Conservation (phyloP, 1,140 invertebrate genomes). For the Sminthurides bifidus region DNA sequence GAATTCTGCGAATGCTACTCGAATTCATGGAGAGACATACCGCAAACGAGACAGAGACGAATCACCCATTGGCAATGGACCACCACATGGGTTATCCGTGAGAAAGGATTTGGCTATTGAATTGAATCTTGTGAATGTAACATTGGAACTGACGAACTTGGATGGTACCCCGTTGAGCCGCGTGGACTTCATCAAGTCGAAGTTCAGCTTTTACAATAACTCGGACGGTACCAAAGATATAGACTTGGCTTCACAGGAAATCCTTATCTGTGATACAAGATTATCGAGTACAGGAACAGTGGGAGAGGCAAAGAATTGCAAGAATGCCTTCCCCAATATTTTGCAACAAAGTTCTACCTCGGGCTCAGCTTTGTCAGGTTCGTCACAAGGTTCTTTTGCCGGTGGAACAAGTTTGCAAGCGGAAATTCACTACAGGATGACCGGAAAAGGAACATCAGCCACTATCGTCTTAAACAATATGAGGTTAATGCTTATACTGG, state of each 20-base stretch:
- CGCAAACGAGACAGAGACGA: background rate
- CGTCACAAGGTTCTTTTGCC: conserved; percentile 21
- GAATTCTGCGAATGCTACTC: background rate
- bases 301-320: background rate
- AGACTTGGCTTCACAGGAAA: conserved; percentile 84
- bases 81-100: too few species aligned
- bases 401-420: conserved; percentile 55
- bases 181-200: conserved; percentile 84
- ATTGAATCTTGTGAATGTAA: conserved; percentile 78
- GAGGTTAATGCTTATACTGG: conserved; percentile 82
- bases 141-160: conserved; percentile 50
- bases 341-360: conserved; percentile 47
- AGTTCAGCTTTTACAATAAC: conserved; percentile 66
- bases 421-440: conserved; percentile 59
- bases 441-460: conserved; percentile 46
- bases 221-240: conserved; percentile 83
- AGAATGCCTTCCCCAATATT: conserved; percentile 80
- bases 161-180: conserved; percentile 58
- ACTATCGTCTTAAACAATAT: conserved; percentile 91
- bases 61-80: background rate
- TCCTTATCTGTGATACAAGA: conserved; percentile 66
- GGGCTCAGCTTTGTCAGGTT: background rate
- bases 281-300: conserved; percentile 32
- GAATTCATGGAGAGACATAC: background rate
- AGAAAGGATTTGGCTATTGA: conserved; percentile 45